Evolutionary conservation across 2,113 vertebrate genomes (phyloP).

Genomic region (Sapayoa aenigma): DNA sequence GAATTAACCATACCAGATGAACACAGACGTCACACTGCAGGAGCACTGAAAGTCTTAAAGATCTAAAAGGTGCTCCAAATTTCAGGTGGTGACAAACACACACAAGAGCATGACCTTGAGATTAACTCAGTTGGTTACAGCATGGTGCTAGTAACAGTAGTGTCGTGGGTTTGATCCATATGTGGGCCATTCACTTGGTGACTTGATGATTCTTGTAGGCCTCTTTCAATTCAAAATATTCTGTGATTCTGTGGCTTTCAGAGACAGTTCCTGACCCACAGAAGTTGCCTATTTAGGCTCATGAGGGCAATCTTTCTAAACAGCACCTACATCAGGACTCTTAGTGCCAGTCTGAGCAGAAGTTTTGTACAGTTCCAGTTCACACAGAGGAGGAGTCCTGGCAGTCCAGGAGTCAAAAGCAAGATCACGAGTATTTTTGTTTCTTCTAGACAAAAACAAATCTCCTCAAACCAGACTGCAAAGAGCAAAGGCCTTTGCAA

Average conservation of each 20-base stretch:
- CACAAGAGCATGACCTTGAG: neutral
- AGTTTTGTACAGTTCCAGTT: neutral
- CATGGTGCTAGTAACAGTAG: neutral
- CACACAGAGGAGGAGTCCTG: neutral
- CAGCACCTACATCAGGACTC: neutral
- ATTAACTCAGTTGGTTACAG: neutral
- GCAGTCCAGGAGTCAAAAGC: neutral
- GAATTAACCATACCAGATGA: neutral
- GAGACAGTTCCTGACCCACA: neutral
- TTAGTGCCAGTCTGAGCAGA: neutral
- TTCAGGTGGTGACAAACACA: neutral
- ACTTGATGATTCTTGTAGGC: neutral
- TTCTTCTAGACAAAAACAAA: constrained; percentile 26
- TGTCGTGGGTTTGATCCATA: neutral
- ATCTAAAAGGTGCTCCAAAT: neutral
- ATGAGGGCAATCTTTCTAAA: neutral
- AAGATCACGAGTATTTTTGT: constrained; percentile 7
- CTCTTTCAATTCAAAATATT: neutral
- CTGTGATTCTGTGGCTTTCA: neutral
- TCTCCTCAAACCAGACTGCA: neutral
- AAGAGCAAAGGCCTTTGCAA: constrained; percentile 40
- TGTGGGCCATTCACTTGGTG: neutral
- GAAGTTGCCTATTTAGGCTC: neutral
- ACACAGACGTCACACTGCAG: neutral
- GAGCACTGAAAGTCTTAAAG: neutral